A percentile compares a stretch with the other conserved stretches of the same genome.
These are phyloP conservation scores for Gasteruption jaculator DNA, from an alignment of 2,888 invertebrate genomes.

Conservation along the genomic window DNA sequence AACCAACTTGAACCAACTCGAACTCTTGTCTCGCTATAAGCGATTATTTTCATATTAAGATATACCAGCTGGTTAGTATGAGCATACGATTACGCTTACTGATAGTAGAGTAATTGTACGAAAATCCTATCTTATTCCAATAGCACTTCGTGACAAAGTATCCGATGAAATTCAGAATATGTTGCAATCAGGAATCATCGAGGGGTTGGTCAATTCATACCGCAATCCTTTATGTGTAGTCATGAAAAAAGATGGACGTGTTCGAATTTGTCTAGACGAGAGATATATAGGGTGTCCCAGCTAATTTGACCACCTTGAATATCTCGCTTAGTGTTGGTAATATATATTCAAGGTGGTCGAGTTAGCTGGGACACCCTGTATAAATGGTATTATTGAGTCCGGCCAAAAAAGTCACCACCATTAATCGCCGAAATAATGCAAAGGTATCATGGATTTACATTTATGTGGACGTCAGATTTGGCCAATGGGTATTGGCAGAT, in stretches of 20 bases:
- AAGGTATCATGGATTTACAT: conserved; percentile 20
- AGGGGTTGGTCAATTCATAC: conserved; percentile 29
- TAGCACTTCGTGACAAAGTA: conserved; percentile 26
- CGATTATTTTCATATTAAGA: too few species aligned
- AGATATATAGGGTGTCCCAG: too few species aligned
- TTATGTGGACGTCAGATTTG: conserved; percentile 23
- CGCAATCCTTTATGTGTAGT: conserved; percentile 35
- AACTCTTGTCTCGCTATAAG: too few species aligned
- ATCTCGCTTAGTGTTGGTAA: too few species aligned
- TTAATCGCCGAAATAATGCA: conserved; percentile 22
- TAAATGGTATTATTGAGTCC: conserved; percentile 31
- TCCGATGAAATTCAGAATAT: conserved; percentile 28
- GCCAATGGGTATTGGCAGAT: conserved; percentile 29
- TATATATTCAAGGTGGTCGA: too few species aligned
- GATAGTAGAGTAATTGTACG: conserved; percentile 23
- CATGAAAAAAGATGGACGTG: conserved; percentile 32
- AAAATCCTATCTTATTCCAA: conserved; percentile 33
- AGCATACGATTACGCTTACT: background rate
- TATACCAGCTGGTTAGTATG: too few species aligned
- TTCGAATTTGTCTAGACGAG: conserved; percentile 38
- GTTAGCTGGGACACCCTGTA: too few species aligned
- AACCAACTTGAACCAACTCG: too few species aligned
- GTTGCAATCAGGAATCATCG: conserved; percentile 31
- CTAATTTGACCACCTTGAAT: too few species aligned
- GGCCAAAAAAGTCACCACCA: conserved; percentile 30